Base-by-base conservation (phyloP, 2,888 invertebrate genomes). In the Crocallis elinguaria region DNA sequence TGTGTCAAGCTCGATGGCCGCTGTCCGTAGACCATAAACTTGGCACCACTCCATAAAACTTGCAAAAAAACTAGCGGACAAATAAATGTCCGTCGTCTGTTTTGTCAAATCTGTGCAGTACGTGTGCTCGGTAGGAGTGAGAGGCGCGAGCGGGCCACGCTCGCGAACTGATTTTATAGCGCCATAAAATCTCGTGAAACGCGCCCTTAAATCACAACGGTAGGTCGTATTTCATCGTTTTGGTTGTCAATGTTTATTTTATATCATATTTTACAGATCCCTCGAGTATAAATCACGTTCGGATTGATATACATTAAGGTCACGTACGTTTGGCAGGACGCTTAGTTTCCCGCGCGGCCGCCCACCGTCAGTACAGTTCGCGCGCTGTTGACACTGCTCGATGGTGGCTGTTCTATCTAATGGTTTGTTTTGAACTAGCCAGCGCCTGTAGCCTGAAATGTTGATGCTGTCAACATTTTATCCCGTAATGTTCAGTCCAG, bases 241-340 rank as follows among this genome's bases (percentile, higher is more conserved):
- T 79, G 89, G 84, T 87, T 91, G 90, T 91, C 90, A 89, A 90
- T 91, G 88, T 91, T 91, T 91, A 90, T 91, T 91, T 91, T 90
- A 90, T 91, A 88, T 91, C 89, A 91, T 90, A 91, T 90, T 91
- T 91, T 89, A 90, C 87, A 88, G 81, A 88, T 85, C 83, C 87
- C 82, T 78, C 84, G 82, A 71, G 82, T 87, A 88, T 89, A 89
- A 89, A 90, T 90, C 89, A 88, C 74, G 76, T 67, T 75, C 64
- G 81, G 83, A 90, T 90, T 90, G 90, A 90, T 90, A 90, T 86
- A 89, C 88, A 89, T 88, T 87, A 88, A 86, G 88, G 88, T 90
- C 89, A 89, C 89, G 89, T 90, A 86, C 82, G 84, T 84, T 81
- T 84, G 88, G 83, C 87, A 85, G 83, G 76, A 69, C 85, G 85